Base-by-base conservation (phyloP, 2,888 invertebrate genomes). In the Noctua comes region DNA sequence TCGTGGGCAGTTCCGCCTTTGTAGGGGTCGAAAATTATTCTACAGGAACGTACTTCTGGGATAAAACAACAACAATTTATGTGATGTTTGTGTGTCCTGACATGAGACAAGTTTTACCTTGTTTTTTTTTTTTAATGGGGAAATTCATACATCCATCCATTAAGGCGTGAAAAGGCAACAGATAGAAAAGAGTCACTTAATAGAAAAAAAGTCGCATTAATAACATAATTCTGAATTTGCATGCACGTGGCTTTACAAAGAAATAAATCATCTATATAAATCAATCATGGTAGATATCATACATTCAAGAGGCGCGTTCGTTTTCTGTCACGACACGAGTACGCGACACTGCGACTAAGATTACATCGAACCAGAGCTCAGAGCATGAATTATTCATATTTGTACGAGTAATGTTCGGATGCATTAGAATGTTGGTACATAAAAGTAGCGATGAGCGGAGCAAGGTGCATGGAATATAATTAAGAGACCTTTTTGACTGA, bases 341-440 rank as follows among this genome's bases (percentile, higher is more conserved):
- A 51, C 51, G 77, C 77, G 73, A 70, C 66, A 68, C 54, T 68
- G 64, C 68, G 36, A 27, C 43, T 16, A 31, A 86, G 78, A 85
- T 85, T 79, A 79, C 65, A 85, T 72, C 74, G 71, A 79, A 74
- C 68, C 65, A 72, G 27, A 46, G 66, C 24, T 48, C 62, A 74
- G 2, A 54, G 18, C 21, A 79, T 85, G 86, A 86, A 85, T 86
- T 66, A 85, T 86, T 85, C 79, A 85, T 85, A 64, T 69, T 59
- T 57, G 1, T 66, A 24, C 57, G 24, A 86, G 76, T 59, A 77
- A 36, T 74, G 75, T 36, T 86, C 68, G 78, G 83, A 79, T 79
- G 78, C 83, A 40, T 83, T 86, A 82, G 68, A 86, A 79, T 86
- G 69, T 78, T 59, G 48, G 57, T 71, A 46, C 71, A 82, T 76